These are phyloP conservation scores for Charina bottae DNA, from an alignment of 2,113 vertebrate species.

Conservation along the genomic window DNA sequence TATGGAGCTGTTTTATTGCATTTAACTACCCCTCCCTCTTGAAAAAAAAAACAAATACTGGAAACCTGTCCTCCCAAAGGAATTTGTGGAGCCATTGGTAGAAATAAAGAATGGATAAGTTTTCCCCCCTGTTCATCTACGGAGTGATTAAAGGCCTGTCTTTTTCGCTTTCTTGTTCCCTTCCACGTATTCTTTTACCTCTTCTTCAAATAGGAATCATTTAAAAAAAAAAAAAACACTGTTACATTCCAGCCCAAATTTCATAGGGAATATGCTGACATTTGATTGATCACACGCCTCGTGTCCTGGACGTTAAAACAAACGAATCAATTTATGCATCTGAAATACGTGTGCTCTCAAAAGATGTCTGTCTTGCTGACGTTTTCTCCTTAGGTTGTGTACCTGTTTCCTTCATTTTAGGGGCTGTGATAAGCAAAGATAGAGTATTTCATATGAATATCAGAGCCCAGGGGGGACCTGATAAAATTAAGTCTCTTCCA, in stretches of 20 bases:
- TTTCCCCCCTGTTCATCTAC: no score
- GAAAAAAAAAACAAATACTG: no score
- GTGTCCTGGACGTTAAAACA: not conserved
- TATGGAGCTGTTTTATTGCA: no score
- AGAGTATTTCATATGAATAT: not conserved
- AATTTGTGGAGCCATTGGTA: no score
- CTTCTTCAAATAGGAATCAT: not conserved
- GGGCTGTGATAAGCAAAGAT: not conserved
- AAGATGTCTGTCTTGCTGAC: not conserved
- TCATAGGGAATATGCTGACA: not conserved
- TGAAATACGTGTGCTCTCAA: not conserved
- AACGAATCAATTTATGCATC: not conserved
- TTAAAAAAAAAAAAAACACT: not conserved
- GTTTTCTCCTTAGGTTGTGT: not conserved
- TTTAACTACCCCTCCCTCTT: no score
- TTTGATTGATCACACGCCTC: not conserved
- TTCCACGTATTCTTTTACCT: not conserved
- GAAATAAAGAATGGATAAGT: no score
- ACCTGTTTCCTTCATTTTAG: not conserved
- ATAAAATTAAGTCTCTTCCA: not conserved
- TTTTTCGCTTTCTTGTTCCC: no score
- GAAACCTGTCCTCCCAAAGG: no score
- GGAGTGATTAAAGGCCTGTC: no score
- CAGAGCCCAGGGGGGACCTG: not conserved
- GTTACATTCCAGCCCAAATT: not conserved